These are phyloP conservation scores for Drosophila limbata DNA, from an alignment of 2,888 invertebrate genomes.

Conservation along the genomic window DNA sequence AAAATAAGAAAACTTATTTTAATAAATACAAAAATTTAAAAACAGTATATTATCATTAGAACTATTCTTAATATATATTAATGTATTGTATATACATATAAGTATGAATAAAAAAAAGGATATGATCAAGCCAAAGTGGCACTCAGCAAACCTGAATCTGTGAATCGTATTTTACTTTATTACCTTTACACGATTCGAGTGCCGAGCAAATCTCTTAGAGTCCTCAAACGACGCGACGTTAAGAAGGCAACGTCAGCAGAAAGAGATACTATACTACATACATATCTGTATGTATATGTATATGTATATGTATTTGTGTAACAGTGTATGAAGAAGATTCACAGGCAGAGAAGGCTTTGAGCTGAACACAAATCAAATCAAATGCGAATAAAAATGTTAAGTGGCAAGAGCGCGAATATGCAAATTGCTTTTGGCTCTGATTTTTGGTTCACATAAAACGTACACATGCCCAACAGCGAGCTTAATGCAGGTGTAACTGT, in stretches of 20 bases:
- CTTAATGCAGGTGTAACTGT: constrained; percentile 43
- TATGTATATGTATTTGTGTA: background rate
- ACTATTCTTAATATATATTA: too few relatives aligned
- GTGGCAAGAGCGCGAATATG: constrained; percentile 58
- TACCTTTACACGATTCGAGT: constrained; percentile 58
- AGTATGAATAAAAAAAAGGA: background rate
- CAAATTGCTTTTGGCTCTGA: constrained; percentile 68
- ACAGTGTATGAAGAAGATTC: background rate
- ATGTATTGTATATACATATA: too few relatives aligned
- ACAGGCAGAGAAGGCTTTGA: constrained; percentile 23
- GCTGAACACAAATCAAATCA: constrained; percentile 64
- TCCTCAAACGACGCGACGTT: constrained; percentile 23
- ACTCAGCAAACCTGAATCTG: constrained; percentile 26
- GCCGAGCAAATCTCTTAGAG: constrained; percentile 21
- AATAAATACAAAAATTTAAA: too few relatives aligned
- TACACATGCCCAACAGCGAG: constrained; percentile 10
- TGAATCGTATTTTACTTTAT: constrained; percentile 51
- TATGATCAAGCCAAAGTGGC: constrained; percentile 17
- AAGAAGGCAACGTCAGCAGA: constrained; percentile 38
- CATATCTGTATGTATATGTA: background rate
- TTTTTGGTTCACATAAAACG: constrained; percentile 53
- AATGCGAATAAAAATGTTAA: constrained; percentile 68
- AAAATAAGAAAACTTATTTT: too few relatives aligned
- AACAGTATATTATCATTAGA: too few relatives aligned
- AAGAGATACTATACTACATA: constrained; percentile 4